Percentiles rank a stretch among this genome's conserved stretches.
Evolutionary conservation across 2,113 vertebrate species (phyloP).

Genomic region (Atlantisia rogersi): DNA sequence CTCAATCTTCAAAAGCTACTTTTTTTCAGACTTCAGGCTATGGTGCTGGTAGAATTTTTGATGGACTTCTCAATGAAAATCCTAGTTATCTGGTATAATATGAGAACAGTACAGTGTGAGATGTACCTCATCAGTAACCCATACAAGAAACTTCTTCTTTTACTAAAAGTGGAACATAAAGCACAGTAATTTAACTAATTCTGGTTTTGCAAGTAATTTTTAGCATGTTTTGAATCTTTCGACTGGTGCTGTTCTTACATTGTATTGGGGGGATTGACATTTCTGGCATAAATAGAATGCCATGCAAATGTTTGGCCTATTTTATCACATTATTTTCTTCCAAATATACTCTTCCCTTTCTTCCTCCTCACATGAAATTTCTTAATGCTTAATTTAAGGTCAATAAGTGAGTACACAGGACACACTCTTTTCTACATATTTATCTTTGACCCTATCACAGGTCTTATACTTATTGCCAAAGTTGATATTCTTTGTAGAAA

Average conservation of each 20-base stretch:
- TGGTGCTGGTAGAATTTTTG: neutral
- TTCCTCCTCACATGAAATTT: neutral
- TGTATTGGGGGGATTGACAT: neutral
- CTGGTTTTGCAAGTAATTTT: neutral
- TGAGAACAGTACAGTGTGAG: neutral
- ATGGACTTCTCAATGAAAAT: neutral
- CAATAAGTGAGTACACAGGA: neutral
- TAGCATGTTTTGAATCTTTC: neutral
- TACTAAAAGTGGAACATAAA: neutral
- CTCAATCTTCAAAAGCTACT: constrained; percentile 7
- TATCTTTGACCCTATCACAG: neutral
- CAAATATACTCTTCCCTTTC: neutral
- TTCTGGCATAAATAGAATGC: neutral
- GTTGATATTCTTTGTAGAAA: constrained; percentile 8
- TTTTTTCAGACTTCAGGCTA: constrained; percentile 19
- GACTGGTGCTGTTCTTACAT: neutral
- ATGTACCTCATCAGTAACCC: neutral
- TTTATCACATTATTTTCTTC: neutral
- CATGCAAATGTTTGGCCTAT: neutral
- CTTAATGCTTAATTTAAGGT: neutral
- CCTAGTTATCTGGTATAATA: neutral
- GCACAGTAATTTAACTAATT: neutral
- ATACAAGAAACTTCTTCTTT: neutral
- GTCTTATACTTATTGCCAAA: constrained; percentile 1
- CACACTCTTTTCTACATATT: neutral